Percentiles rank a stretch among this genome's conserved stretches.
Evolutionary conservation across 2,888 invertebrate species (phyloP).

Genomic region (Cosmia pyralina): DNA sequence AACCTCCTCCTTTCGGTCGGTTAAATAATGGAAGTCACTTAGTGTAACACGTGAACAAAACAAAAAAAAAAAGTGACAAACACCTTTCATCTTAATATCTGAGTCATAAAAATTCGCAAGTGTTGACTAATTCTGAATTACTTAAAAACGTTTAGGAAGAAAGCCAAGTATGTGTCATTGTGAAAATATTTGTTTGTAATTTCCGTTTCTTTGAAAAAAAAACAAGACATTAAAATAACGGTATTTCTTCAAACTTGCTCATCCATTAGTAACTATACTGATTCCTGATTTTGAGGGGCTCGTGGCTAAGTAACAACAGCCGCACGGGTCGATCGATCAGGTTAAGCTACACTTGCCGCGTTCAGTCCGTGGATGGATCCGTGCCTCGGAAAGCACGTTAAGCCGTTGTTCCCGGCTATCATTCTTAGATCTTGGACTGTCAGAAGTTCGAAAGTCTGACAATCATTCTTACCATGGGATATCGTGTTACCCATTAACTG

Average conservation of each 20-base stretch:
- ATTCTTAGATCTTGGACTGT: too few relatives aligned
- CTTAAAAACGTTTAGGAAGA: constrained; percentile 38
- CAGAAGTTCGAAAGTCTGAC: too few relatives aligned
- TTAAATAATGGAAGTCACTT: constrained; percentile 16
- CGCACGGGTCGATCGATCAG: too few relatives aligned
- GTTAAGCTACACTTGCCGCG: too few relatives aligned
- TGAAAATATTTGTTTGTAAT: constrained; percentile 39
- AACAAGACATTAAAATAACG: background rate
- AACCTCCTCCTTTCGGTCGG: too few relatives aligned
- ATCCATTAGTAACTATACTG: background rate
- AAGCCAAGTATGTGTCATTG: constrained; percentile 57
- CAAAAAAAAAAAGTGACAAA: constrained; percentile 21
- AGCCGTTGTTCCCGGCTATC: too few relatives aligned
- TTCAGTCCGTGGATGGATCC: too few relatives aligned
- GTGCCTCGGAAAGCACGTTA: too few relatives aligned
- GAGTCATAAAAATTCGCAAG: constrained; percentile 43
- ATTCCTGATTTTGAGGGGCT: background rate
- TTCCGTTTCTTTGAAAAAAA: constrained; percentile 27
- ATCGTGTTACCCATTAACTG: too few relatives aligned
- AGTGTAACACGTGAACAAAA: constrained; percentile 5
- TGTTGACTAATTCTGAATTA: constrained; percentile 45
- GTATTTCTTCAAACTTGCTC: background rate
- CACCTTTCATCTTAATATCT: constrained; percentile 12
- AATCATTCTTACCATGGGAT: too few relatives aligned
- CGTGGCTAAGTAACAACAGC: too few relatives aligned